phyloP scores from a whole-genome alignment of 30 jellyfish, hydroid and myxozoan genomes.

The Pelagia noctiluca region DNA sequence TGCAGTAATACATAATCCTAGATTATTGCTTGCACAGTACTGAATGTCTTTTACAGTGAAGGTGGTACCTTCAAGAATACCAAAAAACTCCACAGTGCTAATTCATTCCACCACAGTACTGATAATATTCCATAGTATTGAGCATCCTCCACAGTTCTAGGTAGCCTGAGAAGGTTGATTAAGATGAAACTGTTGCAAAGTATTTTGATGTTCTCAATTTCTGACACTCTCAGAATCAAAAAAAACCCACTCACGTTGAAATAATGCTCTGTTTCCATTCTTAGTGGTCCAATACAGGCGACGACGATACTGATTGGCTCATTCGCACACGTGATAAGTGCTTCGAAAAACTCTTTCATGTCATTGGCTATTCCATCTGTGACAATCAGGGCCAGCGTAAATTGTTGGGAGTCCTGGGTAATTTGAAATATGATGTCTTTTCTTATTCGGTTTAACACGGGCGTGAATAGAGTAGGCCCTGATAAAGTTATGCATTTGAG shows the following conservation, averaged over 20 bases:
- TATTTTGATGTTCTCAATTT: no score
- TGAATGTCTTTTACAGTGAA: no score
- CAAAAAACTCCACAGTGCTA: no score
- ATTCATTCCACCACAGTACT: no score
- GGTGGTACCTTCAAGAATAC: no score
- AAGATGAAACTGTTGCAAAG: no score
- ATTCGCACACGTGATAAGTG: conserved; percentile 38
- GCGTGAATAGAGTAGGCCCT: conserved; percentile 81
- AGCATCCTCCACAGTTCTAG: no score
- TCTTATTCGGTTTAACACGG: conserved; percentile 27
- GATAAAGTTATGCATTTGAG: conserved; percentile 50
- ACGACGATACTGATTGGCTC: conserved; percentile 65
- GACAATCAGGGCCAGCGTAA: conserved; percentile 49
- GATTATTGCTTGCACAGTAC: no score
- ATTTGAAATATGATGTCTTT: conserved; percentile 8
- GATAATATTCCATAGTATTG: no score
- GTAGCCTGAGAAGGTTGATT: no score
- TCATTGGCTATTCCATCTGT: conserved; percentile 86
- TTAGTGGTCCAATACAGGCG: conserved; percentile 60
- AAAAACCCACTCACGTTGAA: conserved; percentile 41
- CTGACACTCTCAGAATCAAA: no score
- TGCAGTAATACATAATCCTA: no score
- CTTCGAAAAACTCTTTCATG: conserved; percentile 54
- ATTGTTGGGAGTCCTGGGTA: conserved; percentile 46
- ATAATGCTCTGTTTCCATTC: conserved; percentile 57